Base-by-base conservation (phyloP, 2,113 vertebrate species). In the Coregonus clupeaformis region DNA sequence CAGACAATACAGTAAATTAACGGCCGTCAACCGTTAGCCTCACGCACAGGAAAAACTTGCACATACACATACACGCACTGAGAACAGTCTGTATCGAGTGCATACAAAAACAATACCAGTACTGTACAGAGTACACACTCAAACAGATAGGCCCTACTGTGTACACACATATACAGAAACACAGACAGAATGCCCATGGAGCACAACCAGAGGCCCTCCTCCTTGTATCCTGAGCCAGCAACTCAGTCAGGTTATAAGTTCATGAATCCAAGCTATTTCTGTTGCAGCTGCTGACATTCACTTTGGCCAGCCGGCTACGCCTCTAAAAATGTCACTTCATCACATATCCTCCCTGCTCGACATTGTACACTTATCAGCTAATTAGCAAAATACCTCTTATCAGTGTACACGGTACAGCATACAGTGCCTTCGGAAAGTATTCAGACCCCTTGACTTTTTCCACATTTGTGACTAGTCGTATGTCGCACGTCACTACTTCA, bases 271-370 rank as follows among this genome's bases (percentile, higher is more conserved):
- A 57, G 64, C 55, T 73, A 59, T 67, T 29, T 45, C 13, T 72
- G 71, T 75, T 60, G 30, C 13, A 68, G 45, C 79, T 74, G 76
- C 74, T 84, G 74, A 27, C 74, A 45, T 66, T 65, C 71, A 65
- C 27, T 49, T 30, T 2, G 24, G 27, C 29, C 20, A 71, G 55
- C 16, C 30, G 71, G 32, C 64, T 69, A 30, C 6, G 11, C 4
- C 63, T 59, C 57, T 70, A 68, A 68, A 69, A 76, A 52, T n/a
- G 69, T 22, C 3, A 42, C 27, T 30, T 67, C 32, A 64, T 30
- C 18, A 18, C 22, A 63, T 30, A 20, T 70, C 70, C 59, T 45
- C 0, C n/a, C 67, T 66, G n/a, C 29, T 20, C n/a, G 78, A 76
- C 75, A 75, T 24, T 16, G 47, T 65, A 80, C 14, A 47, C 63